A percentile compares a stretch with the other conserved stretches of the same genome.
These are phyloP conservation scores for Cyanoramphus novaezelandiae DNA, from an alignment of 2,113 vertebrate species.

Conservation along the genomic window DNA sequence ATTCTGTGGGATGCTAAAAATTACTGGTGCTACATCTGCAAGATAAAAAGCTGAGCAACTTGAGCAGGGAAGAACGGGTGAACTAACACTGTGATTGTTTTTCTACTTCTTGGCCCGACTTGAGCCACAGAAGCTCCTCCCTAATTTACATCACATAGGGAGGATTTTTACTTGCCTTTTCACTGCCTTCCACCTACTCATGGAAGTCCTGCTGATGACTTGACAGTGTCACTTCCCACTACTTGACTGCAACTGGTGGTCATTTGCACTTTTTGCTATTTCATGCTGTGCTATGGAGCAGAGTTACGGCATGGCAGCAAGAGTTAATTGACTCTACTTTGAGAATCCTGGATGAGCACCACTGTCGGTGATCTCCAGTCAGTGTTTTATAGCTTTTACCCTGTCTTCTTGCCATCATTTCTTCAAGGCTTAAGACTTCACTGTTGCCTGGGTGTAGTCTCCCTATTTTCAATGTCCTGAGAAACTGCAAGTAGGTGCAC, in stretches of 20 bases:
- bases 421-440: background rate
- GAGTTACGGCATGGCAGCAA: rapidly evolving
- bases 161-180: background rate
- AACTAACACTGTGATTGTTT: background rate
- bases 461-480: background rate
- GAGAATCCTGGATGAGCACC: background rate
- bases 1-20: background rate
- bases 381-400: background rate
- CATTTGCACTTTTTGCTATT: background rate
- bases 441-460: background rate
- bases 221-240: background rate
- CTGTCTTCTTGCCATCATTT: background rate
- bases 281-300: background rate
- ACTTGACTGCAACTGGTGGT: background rate
- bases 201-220: background rate
- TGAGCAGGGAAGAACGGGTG: rapidly evolving
- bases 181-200: background rate
- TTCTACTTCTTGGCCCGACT: background rate
- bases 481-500: background rate
- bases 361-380: background rate
- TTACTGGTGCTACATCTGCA: background rate
- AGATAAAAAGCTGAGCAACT: background rate
- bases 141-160: background rate
- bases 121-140: background rate
- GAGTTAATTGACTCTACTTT: background rate